Percentiles rank a stretch among this genome's conserved stretches.
Conservation (phyloP, 23 tunicate species). For the Clavelina lepadiformis region DNA sequence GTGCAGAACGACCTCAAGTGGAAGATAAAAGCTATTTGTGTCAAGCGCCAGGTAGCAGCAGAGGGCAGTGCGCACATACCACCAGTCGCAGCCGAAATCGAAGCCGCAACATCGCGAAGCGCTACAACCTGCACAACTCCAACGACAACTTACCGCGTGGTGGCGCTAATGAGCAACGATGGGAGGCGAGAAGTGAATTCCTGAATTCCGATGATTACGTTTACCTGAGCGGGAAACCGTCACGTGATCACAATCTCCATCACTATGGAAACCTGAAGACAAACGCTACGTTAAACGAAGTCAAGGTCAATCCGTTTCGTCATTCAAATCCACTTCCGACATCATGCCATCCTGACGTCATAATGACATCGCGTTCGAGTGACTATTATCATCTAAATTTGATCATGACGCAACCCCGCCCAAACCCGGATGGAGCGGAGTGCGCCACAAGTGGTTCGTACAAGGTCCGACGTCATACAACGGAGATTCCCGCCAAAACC, state of each 20-base stretch:
- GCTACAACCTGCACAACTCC: conserved; percentile 63
- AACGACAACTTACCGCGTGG: conserved; percentile 52
- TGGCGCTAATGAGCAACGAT: no score
- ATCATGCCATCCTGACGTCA: not conserved
- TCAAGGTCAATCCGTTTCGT: not conserved
- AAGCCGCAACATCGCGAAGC: conserved; percentile 55
- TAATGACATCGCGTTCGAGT: conserved; percentile 26
- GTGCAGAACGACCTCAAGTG: conserved; percentile 5
- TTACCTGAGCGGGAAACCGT: conserved; percentile 25
- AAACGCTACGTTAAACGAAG: not conserved
- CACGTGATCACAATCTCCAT: not conserved
- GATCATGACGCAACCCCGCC: conserved; percentile 25
- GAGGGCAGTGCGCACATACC: not conserved
- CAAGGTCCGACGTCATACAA: conserved; percentile 3
- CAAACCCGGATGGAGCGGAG: conserved; percentile 53
- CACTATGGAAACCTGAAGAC: no score
- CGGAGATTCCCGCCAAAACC: conserved; percentile 7
- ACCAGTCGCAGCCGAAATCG: conserved; percentile 55
- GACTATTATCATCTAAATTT: conserved; percentile 44
- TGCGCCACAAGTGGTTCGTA: conserved; percentile 6
- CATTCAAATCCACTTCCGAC: not conserved
- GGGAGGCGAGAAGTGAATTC: no score
- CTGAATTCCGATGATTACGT: conserved; percentile 35
- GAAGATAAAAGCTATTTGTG: not conserved
- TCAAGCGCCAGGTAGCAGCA: not conserved